These are phyloP conservation scores for Hedychridium roseum DNA, from an alignment of 2,888 invertebrate species.

Conservation along the genomic window DNA sequence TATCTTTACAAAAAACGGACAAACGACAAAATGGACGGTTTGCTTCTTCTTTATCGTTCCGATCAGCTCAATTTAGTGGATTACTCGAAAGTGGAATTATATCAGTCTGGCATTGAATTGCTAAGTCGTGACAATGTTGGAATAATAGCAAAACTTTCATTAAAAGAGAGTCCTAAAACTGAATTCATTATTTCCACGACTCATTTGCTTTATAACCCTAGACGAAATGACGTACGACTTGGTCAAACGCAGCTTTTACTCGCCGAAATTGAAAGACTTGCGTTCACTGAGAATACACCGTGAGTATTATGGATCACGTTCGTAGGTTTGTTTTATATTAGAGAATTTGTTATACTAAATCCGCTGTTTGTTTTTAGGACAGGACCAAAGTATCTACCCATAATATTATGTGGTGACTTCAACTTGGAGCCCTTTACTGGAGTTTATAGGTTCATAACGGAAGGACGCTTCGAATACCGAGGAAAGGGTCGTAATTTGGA, in stretches of 20 bases:
- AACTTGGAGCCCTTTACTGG: constrained; percentile 82
- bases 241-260: constrained; percentile 87
- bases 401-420: constrained; percentile 92
- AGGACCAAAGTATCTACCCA: constrained; percentile 72
- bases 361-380: constrained; percentile 37
- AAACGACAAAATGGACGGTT: constrained; percentile 83
- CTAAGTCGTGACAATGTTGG: constrained; percentile 90
- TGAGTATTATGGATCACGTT: constrained; percentile 33
- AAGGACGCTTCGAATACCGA: constrained; percentile 68
- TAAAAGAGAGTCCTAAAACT: constrained; percentile 64
- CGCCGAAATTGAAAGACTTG: constrained; percentile 83
- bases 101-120: constrained; percentile 69
- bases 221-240: constrained; percentile 85
- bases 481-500: constrained; percentile 61
- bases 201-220: constrained; percentile 93
- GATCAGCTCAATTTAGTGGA: constrained; percentile 74
- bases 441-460: constrained; percentile 74
- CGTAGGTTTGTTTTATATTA: neutral
- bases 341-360: neutral
- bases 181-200: constrained; percentile 88
- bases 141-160: constrained; percentile 77
- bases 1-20: constrained; percentile 87
- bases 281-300: constrained; percentile 65
- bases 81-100: constrained; percentile 76
- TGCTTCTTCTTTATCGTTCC: constrained; percentile 84